Evolutionary conservation across 2,797 vertebrate genomes (phyloP), one percentile per base, ranked within the genome.

Genomic region (Pterois miles): DNA sequence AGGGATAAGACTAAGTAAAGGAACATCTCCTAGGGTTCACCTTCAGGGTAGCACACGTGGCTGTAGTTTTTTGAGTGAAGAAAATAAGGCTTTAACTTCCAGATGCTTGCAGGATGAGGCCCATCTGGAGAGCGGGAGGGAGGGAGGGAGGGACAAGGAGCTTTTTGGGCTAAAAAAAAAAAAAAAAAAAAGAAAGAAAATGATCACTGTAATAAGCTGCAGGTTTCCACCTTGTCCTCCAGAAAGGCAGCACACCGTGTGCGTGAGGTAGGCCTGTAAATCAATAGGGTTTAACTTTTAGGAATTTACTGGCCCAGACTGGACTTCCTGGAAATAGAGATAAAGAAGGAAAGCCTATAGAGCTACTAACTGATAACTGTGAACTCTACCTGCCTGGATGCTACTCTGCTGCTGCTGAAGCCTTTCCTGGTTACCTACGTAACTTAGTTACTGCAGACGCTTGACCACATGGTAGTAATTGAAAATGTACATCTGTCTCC

Each of bases 11-110:
- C 71, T 57, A 52, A 84, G 85, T 71, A 34, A 79, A 86, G 73
- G 77, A 90, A 80, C 86, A 85, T 85, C 89, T 86, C 78, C 0
- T 74, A 88, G 89, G 84, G 92, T 94, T 95, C 93, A 93, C 82
- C 92, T 93, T 86, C 81, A 59, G 94, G 93, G 69, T 87, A 93
- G 92, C 84, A 92, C 89, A 93, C 87, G 93, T 93, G 92, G 93
- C 91, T 54, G n/a, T 22, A 74, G 76, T 56, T 83, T 91, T 46
- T 66, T 48, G 46, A 87, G 85, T 8, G 72, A 74, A 81, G 83
- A 93, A 91, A 91, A 91, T 79, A 84, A 85, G 72, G 75, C 81
- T 84, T 86, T 85, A 86, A 89, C 84, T 86, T 91, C 93, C 94
- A 95, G 91, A 95, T 93, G 91, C 76, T 91, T 48, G 76, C 82